Conservation (phyloP, 1,140 invertebrate species). For the Drosophila quadrilineata region DNA sequence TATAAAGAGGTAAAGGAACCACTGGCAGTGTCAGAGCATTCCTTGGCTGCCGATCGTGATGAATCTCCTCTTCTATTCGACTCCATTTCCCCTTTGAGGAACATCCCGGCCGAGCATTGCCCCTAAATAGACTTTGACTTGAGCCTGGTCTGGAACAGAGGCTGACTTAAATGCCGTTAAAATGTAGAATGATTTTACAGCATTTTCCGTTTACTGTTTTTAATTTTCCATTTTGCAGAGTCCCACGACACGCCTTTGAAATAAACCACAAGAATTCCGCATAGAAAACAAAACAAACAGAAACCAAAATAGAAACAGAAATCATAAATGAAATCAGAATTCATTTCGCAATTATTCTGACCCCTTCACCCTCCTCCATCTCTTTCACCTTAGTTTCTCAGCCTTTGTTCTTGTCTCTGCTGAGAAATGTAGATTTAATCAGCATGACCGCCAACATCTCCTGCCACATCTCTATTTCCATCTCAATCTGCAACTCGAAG, state of each 20-base stretch:
- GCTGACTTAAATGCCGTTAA: slow-evolving; percentile 55
- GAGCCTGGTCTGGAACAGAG: slow-evolving; percentile 5
- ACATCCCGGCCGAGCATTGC: slow-evolving; percentile 28
- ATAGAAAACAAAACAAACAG: slow-evolving; percentile 25
- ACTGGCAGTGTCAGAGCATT: slow-evolving; percentile 16
- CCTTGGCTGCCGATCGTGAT: slow-evolving; percentile 57
- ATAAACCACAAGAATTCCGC: no score
- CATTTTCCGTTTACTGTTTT: no score
- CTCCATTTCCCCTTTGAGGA: slow-evolving; percentile 35
- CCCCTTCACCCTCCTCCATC: no score
- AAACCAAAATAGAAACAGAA: slow-evolving; percentile 29
- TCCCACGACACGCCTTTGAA: no score
- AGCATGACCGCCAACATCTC: slow-evolving; percentile 14
- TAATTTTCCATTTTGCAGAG: no score
- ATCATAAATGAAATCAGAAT: slow-evolving; percentile 53
- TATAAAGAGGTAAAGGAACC: slow-evolving; percentile 9
- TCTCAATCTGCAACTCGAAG: slow-evolving; percentile 13
- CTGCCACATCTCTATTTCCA: neutral
- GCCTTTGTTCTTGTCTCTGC: slow-evolving; percentile 31
- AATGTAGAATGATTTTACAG: slow-evolving; percentile 39
- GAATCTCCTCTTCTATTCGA: slow-evolving; percentile 41
- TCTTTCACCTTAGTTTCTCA: no score
- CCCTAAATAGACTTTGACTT: neutral
- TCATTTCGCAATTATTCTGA: slow-evolving; percentile 61
- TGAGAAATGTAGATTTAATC: slow-evolving; percentile 59